phyloP scores from a whole-genome alignment of 2,888 invertebrate species.

The Orthonevra nobilis region DNA sequence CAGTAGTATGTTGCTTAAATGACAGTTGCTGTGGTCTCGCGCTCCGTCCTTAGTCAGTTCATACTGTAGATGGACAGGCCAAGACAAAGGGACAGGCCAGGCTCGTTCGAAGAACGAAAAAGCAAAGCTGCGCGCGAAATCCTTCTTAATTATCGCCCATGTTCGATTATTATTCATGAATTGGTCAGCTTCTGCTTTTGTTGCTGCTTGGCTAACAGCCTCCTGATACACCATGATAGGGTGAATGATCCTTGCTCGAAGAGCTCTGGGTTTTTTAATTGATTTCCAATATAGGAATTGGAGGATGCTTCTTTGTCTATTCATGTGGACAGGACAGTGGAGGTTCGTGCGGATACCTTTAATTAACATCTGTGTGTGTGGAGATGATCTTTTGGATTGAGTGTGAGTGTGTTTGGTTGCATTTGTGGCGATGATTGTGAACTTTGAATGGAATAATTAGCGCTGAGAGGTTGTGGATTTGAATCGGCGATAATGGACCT shows the following conservation, averaged over 20 bases:
- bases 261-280: conserved; percentile 42
- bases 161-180: conserved; percentile 71
- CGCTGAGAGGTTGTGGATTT: conserved; percentile 65
- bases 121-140: conserved; percentile 46
- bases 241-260: conserved; percentile 57
- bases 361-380: conserved; percentile 38
- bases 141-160: conserved; percentile 70
- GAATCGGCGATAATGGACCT: conserved; percentile 52
- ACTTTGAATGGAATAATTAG: conserved; percentile 66
- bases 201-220: background rate
- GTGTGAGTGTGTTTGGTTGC: conserved; percentile 4
- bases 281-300: conserved; percentile 46
- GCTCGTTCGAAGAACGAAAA: background rate
- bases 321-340: conserved; percentile 49
- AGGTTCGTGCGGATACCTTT: conserved; percentile 53
- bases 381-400: conserved; percentile 16
- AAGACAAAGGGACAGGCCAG: conserved; percentile 4
- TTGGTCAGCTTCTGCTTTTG: conserved; percentile 8
- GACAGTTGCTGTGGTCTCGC: conserved; percentile 39
- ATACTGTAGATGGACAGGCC: conserved; percentile 5
- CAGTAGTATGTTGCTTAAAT: conserved; percentile 31
- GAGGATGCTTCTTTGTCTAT: conserved; percentile 25
- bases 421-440: background rate
- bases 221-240: conserved; percentile 26
- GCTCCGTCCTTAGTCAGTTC: conserved; percentile 8